phyloP scores from a whole-genome alignment of 2,797 vertebrate species.

The Gobio occitaniae region DNA sequence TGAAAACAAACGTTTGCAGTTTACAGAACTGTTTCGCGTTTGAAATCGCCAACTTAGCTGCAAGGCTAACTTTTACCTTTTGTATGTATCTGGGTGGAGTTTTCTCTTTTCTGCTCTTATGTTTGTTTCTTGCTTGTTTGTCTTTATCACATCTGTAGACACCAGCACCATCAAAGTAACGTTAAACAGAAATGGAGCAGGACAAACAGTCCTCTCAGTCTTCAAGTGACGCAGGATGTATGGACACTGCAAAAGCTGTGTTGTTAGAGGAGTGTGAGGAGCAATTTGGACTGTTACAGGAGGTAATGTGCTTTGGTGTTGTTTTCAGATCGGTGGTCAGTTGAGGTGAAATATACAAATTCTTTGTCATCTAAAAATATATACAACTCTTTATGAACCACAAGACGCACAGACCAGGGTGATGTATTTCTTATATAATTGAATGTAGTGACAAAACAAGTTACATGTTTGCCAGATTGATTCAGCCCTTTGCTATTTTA shows the following conservation, averaged over 20 bases:
- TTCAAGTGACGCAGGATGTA: not conserved
- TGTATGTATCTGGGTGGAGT: not conserved
- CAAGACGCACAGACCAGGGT: not conserved
- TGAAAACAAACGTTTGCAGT: not conserved
- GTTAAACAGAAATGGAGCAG: constrained; percentile 38
- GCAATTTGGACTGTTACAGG: constrained; percentile 66
- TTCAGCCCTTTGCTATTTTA: not conserved
- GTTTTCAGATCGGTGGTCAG: not conserved
- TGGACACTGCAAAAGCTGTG: constrained; percentile 64
- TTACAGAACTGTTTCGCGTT: not conserved
- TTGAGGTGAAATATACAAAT: not conserved
- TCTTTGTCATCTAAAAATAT: not conserved
- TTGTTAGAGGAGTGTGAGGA: constrained; percentile 76
- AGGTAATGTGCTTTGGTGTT: constrained; percentile 25
- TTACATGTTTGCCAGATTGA: not conserved
- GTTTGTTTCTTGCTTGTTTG: not conserved
- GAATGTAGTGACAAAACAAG: not conserved
- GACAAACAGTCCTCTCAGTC: not conserved
- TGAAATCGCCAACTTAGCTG: constrained; percentile 6
- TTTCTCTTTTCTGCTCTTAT: not conserved
- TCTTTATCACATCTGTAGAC: not conserved
- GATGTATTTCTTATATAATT: not conserved
- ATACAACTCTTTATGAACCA: not conserved
- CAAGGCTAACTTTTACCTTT: not conserved
- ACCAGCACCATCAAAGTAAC: not conserved